These are phyloP conservation scores for Sebastolobus altivelis DNA, from an alignment of 2,797 vertebrate genomes.

Conservation along the genomic window DNA sequence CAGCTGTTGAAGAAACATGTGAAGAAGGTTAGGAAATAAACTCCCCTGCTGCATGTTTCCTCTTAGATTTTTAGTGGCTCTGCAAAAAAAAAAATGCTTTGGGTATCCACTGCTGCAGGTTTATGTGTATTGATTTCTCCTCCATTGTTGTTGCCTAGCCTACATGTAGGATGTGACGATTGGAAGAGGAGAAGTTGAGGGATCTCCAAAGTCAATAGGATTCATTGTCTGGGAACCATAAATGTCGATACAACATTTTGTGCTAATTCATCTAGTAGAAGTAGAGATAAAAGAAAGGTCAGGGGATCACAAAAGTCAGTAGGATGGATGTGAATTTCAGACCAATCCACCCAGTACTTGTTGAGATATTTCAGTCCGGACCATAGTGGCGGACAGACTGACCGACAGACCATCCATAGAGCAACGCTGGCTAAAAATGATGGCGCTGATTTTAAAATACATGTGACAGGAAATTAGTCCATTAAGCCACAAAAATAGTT, in stretches of 20 bases:
- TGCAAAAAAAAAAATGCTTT: background rate
- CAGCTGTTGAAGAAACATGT: conserved; percentile 62
- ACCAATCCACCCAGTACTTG: background rate
- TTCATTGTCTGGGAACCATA: background rate
- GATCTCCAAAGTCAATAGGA: no score
- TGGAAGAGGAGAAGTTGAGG: background rate
- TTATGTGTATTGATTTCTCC: no score
- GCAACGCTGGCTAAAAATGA: background rate
- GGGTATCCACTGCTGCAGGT: background rate
- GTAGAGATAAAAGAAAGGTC: background rate
- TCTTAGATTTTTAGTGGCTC: conserved; percentile 20
- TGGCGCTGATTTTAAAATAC: background rate
- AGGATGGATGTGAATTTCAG: background rate
- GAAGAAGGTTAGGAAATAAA: conserved; percentile 30
- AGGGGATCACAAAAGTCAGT: background rate
- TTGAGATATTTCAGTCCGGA: background rate
- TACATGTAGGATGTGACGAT: no score
- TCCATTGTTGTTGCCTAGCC: no score
- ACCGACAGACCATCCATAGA: background rate
- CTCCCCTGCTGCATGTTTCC: conserved; percentile 9
- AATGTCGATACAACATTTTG: background rate
- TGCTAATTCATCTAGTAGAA: background rate
- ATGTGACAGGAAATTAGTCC: background rate
- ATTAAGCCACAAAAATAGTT: background rate
- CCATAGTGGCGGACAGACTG: background rate